Base-by-base conservation (phyloP, 1,140 invertebrate species). In the Pogonognathellus flavescens region DNA sequence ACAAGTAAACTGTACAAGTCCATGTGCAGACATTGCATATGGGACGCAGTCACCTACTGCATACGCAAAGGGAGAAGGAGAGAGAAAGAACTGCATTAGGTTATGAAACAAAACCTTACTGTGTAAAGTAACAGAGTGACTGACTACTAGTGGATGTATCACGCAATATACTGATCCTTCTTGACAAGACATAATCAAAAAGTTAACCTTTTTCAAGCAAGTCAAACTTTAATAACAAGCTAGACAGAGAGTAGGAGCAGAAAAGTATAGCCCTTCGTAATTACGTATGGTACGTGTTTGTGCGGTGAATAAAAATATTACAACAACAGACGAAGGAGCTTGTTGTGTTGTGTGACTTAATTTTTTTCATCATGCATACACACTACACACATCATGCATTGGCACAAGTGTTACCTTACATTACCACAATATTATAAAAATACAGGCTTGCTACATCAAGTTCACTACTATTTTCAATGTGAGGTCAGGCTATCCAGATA, bases 151-250 rank as follows among this genome's bases (percentile, higher is more conserved):
- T 85, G 84, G 84, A 85, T 82, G 62, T 18, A 86, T 76, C 85
- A 86, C 85, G 85, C 85, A 86, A 86, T 81, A 83, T 52, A 20
- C 82, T 86, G 85, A 86, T 86, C 85, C 57, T 80, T 86, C 85
- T 86, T 83, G 82, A 86, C 85, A 86, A 82, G 85, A 70, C 66
- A 83, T 86, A 86, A 86, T 86, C 85, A 86, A 86, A 86, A 86
- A 83, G 80, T 83, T 86, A 86, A 86, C 83, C 62, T 84, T 57
- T 41, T 82, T 82, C 81, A 62, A 60, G 57, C 25, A 62, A 62
- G 57, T 62, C 53, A 82, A 49, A 82, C 55, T 50, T 18, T 82
- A 59, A 82, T 82, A 53, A 82, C 55, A 81, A 81, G 80, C 80
- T 81, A 22, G 18, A 52, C 50, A 55, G 49, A 82, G n/a, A 60